Evolutionary conservation across 92 coral and sea anemone genomes (phyloP).

Genomic region (Zoanthus solanderi): DNA sequence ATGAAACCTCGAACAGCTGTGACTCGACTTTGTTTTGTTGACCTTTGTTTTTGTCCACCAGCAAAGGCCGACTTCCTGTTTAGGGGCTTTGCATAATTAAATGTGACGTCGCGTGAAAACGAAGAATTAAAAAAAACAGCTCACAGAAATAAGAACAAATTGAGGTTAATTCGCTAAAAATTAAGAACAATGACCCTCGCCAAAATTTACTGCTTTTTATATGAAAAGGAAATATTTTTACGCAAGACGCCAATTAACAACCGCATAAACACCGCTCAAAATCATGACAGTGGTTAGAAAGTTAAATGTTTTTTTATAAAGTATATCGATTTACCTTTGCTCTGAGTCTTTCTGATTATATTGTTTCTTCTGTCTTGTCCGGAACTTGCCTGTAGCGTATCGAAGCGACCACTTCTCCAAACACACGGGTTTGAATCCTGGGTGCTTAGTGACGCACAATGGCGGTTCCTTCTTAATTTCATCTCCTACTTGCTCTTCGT

Average conservation of each 20-base stretch:
- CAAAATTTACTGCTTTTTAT: too few relatives aligned
- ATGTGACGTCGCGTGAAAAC: slow-evolving; percentile 37
- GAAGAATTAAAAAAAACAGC: too few relatives aligned
- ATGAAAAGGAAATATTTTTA: too few relatives aligned
- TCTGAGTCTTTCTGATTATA: slow-evolving; percentile 31
- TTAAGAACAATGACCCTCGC: too few relatives aligned
- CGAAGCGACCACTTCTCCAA: slow-evolving; percentile 40
- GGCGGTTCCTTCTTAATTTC: slow-evolving; percentile 11
- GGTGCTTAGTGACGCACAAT: slow-evolving; percentile 30
- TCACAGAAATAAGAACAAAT: too few relatives aligned
- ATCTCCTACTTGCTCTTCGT: slow-evolving; percentile 13
- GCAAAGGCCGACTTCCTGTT: slow-evolving; percentile 24
- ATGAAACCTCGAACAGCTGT: neutral
- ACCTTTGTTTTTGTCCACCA: neutral
- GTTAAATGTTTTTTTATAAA: neutral
- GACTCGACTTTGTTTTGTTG: too few relatives aligned
- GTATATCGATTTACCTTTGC: slow-evolving; percentile 19
- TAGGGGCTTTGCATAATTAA: slow-evolving; percentile 24
- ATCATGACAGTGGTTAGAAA: too few relatives aligned
- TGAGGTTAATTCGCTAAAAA: too few relatives aligned
- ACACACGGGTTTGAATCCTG: slow-evolving; percentile 33
- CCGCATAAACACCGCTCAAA: too few relatives aligned
- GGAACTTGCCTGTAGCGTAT: slow-evolving; percentile 25
- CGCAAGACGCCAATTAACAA: too few relatives aligned
- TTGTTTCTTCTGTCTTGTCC: slow-evolving; percentile 27